A percentile compares a stretch with the other conserved stretches of the same genome.
These are phyloP conservation scores for Formica exsecta DNA, from an alignment of 1,140 invertebrate genomes.

Conservation along the genomic window DNA sequence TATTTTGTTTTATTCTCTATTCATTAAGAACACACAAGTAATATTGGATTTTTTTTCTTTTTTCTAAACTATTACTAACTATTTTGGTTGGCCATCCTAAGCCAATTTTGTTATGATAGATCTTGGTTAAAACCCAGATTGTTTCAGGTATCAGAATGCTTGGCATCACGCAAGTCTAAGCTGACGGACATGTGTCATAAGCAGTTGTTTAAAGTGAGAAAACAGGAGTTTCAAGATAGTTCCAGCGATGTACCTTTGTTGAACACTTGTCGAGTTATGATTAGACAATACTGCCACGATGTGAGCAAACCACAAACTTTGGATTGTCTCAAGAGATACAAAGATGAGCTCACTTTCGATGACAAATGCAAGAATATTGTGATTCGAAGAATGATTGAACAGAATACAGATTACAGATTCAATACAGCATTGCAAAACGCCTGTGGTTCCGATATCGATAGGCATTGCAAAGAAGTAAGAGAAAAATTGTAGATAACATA, in stretches of 20 bases:
- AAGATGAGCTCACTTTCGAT: constrained; percentile 94
- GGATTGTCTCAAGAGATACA: constrained; percentile 92
- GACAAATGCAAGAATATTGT: constrained; percentile 95
- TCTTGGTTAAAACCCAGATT: neutral
- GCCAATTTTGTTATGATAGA: neutral
- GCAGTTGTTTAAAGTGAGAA: constrained; percentile 93
- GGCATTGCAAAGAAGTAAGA: constrained; percentile 88
- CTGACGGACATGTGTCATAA: constrained; percentile 91
- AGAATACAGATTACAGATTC: constrained; percentile 96
- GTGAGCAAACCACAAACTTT: constrained; percentile 90
- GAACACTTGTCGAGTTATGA: constrained; percentile 94
- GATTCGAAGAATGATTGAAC: constrained; percentile 95
- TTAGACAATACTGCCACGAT: constrained; percentile 92
- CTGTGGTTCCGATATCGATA: constrained; percentile 91
- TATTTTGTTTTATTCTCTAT: constrained; percentile 24
- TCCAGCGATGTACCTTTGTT: constrained; percentile 94
- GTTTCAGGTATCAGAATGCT: constrained; percentile 93
- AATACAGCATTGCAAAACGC: constrained; percentile 94
- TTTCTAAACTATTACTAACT: neutral
- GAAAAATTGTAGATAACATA: constrained; percentile 23
- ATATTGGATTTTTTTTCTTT: neutral
- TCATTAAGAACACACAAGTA: neutral
- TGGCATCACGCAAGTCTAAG: constrained; percentile 91
- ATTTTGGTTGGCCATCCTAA: neutral
- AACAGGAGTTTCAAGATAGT: constrained; percentile 94